These are phyloP conservation scores for Kuschelorhynchus macadamiae DNA, from an alignment of 2,888 invertebrate genomes.

Conservation along the genomic window DNA sequence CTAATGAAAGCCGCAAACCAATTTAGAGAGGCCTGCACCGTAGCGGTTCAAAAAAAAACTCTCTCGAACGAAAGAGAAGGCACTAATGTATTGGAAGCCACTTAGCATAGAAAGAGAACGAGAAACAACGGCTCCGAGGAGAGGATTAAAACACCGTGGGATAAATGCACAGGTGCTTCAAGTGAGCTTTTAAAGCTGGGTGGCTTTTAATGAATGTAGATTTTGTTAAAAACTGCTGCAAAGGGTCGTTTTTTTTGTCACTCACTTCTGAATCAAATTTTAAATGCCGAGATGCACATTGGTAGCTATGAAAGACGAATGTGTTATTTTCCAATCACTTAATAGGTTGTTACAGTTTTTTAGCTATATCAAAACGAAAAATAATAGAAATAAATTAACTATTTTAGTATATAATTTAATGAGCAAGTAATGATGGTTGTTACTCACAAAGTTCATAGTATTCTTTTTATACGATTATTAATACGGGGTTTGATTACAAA, in stretches of 20 bases:
- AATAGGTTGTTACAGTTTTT: too few relatives aligned
- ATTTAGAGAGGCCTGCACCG: slow-evolving; percentile 37
- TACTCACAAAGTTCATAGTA: too few relatives aligned
- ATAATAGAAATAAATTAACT: too few relatives aligned
- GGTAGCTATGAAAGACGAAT: background rate
- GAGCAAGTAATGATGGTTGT: too few relatives aligned
- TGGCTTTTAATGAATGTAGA: slow-evolving; percentile 37
- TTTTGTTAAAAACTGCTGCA: slow-evolving; percentile 24
- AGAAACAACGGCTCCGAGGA: slow-evolving; percentile 8
- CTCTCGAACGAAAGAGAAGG: slow-evolving; percentile 13
- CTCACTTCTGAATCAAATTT: background rate
- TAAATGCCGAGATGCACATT: background rate
- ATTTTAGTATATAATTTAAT: too few relatives aligned
- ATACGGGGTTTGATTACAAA: too few relatives aligned
- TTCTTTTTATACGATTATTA: too few relatives aligned
- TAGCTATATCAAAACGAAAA: too few relatives aligned
- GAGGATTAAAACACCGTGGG: slow-evolving; percentile 59
- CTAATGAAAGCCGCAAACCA: slow-evolving; percentile 33
- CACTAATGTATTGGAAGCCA: slow-evolving; percentile 3
- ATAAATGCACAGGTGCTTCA: slow-evolving; percentile 59
- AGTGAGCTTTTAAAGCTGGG: slow-evolving; percentile 40
- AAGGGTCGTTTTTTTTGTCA: slow-evolving; percentile 23
- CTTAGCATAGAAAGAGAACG: slow-evolving; percentile 26
- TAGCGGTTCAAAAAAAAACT: slow-evolving; percentile 22
- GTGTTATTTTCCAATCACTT: too few relatives aligned